Percentiles rank a stretch among this genome's conserved stretches.
Evolutionary conservation across 2,113 vertebrate species (phyloP).

Genomic region (Ailuropoda melanoleuca): DNA sequence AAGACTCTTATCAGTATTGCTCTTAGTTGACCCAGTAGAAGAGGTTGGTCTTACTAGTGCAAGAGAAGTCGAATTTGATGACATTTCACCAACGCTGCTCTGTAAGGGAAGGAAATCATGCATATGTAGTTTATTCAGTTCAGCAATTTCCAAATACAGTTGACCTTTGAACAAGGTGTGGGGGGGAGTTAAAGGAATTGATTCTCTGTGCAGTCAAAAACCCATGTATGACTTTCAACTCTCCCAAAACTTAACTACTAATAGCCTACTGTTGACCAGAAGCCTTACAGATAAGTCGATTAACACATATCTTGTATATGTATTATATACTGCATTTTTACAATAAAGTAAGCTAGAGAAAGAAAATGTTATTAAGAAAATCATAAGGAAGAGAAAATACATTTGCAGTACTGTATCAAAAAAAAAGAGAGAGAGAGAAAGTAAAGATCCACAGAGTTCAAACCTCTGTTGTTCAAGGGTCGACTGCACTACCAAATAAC

Average conservation of each 20-base stretch:
- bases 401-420: background rate
- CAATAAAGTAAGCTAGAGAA: background rate
- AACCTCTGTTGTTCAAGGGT: background rate
- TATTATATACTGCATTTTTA: background rate
- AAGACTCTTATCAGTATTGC: background rate
- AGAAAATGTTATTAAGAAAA: background rate
- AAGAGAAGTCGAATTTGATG: background rate
- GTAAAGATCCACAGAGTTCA: background rate
- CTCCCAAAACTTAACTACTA: background rate
- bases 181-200: background rate
- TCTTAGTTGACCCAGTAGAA: background rate
- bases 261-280: background rate
- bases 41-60: background rate
- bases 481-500: background rate
- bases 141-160: background rate
- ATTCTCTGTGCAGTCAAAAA: background rate
- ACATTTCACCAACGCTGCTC: background rate
- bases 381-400: background rate
- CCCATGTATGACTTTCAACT: background rate
- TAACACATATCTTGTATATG: background rate
- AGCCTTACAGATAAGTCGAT: background rate
- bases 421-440: background rate
- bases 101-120: constrained; percentile 44
- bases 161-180: background rate
- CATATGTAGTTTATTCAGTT: background rate